A percentile compares a stretch with the other conserved stretches of the same genome.
phyloP scores from a whole-genome alignment of 2,797 vertebrate species.

The Alectoris magna region DNA sequence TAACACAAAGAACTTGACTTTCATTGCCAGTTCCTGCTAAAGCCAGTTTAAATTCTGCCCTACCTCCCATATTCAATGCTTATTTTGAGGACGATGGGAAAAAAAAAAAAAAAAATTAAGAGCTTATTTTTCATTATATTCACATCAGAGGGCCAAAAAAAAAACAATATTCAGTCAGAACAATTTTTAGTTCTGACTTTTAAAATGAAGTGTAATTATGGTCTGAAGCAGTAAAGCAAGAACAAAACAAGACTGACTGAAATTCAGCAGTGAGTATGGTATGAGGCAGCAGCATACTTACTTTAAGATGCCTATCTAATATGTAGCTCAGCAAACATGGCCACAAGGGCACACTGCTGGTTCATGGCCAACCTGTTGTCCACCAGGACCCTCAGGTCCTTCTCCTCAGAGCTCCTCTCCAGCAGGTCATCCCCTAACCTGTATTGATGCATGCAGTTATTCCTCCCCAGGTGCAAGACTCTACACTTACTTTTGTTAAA shows the following conservation, averaged over 20 bases:
- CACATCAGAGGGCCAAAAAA: fast-evolving
- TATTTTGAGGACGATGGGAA: neutral
- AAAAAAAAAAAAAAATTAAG: neutral
- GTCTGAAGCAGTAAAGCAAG: neutral
- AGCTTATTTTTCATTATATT: neutral
- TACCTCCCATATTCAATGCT: neutral
- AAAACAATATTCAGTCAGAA: neutral
- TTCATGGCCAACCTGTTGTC: no score
- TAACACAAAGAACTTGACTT: neutral
- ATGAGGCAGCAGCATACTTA: neutral
- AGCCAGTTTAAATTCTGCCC: neutral
- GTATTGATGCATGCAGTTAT: no score
- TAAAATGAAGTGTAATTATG: neutral
- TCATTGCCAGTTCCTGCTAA: neutral
- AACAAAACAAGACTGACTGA: neutral
- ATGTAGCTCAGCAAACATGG: neutral
- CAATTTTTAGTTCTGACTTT: neutral
- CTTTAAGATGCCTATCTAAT: neutral
- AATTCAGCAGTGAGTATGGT: neutral
- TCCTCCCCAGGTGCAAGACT: no score
- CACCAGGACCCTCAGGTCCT: no score
- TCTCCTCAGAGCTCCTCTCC: no score
- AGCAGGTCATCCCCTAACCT: no score
- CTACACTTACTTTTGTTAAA: no score
- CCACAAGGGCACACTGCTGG: no score